Base-by-base conservation (phyloP, 2,888 invertebrate genomes). In the Lacanobia oleracea region DNA sequence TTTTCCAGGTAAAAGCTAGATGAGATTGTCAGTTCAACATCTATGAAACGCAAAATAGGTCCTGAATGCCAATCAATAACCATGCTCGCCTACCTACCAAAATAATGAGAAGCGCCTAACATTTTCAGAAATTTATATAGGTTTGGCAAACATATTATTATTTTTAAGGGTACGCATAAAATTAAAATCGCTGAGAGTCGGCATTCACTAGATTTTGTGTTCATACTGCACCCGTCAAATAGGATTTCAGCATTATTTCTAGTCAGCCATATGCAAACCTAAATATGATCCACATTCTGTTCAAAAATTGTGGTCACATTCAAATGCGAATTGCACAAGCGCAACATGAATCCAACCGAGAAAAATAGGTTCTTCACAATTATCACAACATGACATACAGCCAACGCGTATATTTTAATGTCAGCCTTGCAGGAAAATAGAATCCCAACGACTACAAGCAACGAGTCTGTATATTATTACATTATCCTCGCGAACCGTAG, bases 401-500 rank as follows among this genome's bases (percentile, higher is more conserved):
- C 18, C 37, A 51, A 69, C 37, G 43, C n/a, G 27, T 63, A 48
- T 43, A 60, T 56, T 75, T 75, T 61, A 33, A 50, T 80, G 45
- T 37, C 53, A 60, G 57, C 14, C 27, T 23, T 54, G 51, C 45
- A 77, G 27, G 64, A 67, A 78, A 82, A 80, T 62, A 43, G 10
- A 62, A 62, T 56, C 37, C 33, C 21, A 60, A 53, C 54, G 51
- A 53, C 50, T 54, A 54, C 50, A 59, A 45, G 40, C 64, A 63
- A 75, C 66, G 50, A 77, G 56, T 50, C 27, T 45, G 59, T 50
- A 57, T 40, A 81, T 69, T 72, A 79, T 76, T 70, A 72, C 66
- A 75, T 77, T 75, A 72, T 62, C 57, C 50, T 73, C 45, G 63
- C 63, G 57, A 70, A 67, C 33, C 64, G 69, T 54, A 54, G 73